Base-by-base conservation (phyloP, 2,888 invertebrate genomes). In the Drosophila kuntzei region DNA sequence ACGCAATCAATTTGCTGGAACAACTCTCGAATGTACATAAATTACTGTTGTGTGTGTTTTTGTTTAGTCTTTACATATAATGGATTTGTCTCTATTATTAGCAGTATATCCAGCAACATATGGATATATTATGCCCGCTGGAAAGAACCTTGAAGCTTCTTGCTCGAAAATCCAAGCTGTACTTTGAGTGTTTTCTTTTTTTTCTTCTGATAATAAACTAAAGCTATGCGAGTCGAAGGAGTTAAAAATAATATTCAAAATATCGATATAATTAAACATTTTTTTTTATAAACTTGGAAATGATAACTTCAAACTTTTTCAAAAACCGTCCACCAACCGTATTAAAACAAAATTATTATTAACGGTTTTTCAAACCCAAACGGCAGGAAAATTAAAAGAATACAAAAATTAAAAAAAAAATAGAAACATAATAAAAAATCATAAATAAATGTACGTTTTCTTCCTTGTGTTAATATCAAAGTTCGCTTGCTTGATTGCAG, bases 211-310 rank as follows among this genome's bases (percentile, higher is more conserved):
- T 37, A 34, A 11, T 20, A 44, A 36, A 41, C 16, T 47, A 43
- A 51, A 54, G 47, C 66, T 66, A 74, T 66, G 61, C 71, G 71
- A 75, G 62, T 74, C 50, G 37, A 59, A 61, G 44, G 61, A 71
- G 65, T 59, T 51, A 16, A n/a, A 36, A 12, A 27, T 11, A 16
- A 44, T 18, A 32, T 18, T 39, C 9, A 51, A 27, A 43, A 43
- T 25, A 34, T 7, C 2, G 8, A 37, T 64, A 20, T 32, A 20
- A 20, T 18, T 39, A 9, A 4, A 39, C 8, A 7, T 9, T 36
- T 9, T 41, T 12, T n/a, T 12, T 25, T 34, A n/a, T 20, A 2
- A 32, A 51, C 5, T 39, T 34, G 50, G 18, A 59, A 67, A 58
- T 58, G 60, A 16, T 41, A 20, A 25, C 18, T 47, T 55, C 4